Percentiles rank a stretch among this genome's conserved stretches.
Conservation (phyloP, 2,888 invertebrate genomes). For the Netelia inedita region DNA sequence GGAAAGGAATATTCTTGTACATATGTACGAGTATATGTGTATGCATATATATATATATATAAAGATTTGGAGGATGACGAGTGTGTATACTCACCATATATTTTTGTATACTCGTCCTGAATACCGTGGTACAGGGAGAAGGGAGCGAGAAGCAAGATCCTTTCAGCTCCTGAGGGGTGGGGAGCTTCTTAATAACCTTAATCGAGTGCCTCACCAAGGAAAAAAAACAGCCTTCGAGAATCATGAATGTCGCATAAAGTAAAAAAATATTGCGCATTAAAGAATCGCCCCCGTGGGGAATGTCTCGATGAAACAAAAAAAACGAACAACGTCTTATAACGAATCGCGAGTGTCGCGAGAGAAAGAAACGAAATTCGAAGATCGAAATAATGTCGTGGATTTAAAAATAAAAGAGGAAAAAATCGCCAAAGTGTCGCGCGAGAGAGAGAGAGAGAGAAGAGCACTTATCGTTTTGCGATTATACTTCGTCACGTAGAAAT, state of each 20-base stretch:
- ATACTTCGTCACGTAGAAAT: not conserved
- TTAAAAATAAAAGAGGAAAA: not conserved
- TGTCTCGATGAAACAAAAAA: not conserved
- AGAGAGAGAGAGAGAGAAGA: not conserved
- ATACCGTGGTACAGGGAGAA: slow-evolving; percentile 46
- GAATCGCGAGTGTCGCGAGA: not conserved
- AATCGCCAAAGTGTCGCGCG: not conserved
- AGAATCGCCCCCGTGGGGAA: not conserved
- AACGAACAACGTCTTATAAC: not conserved
- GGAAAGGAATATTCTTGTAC: slow-evolving; percentile 4
- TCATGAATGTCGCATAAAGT: not conserved
- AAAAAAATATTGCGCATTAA: not conserved
- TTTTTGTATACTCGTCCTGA: slow-evolving; percentile 33
- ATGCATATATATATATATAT: not conserved
- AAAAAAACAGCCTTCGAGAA: not conserved
- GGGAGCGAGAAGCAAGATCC: not conserved
- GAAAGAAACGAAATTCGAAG: not conserved
- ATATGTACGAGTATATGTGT: not conserved
- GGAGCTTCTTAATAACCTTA: slow-evolving; percentile 31
- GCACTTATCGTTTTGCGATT: slow-evolving; percentile 28
- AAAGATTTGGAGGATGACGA: not conserved
- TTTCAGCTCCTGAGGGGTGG: not conserved
- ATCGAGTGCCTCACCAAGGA: not conserved
- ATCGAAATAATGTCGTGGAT: not conserved
- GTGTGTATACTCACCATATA: not conserved